These are phyloP conservation scores for Acheta domesticus DNA, from an alignment of 2,888 invertebrate species.

Conservation along the genomic window DNA sequence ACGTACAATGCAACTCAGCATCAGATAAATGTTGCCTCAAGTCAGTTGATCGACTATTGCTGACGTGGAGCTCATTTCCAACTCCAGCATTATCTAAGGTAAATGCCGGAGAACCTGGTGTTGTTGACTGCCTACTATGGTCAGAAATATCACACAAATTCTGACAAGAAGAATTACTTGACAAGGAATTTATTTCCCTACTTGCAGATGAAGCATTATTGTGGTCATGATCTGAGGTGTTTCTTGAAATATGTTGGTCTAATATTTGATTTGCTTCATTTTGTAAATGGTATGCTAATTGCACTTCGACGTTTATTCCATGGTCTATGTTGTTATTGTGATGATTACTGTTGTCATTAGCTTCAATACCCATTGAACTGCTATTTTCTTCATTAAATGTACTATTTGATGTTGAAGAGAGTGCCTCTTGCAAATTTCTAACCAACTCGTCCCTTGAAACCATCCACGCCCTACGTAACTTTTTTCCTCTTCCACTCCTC, in stretches of 20 bases:
- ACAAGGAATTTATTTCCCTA: neutral
- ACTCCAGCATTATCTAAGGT: neutral
- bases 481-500: neutral
- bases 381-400: too few species aligned
- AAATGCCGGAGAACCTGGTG: neutral
- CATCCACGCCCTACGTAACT: neutral
- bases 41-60: too few species aligned
- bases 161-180: neutral
- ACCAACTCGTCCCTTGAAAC: neutral
- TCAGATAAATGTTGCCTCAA: too few species aligned
- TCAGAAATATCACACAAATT: neutral
- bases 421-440: slow-evolving; percentile 4
- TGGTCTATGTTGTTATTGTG: too few species aligned
- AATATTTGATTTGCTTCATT: neutral
- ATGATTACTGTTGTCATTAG: too few species aligned
- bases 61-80: too few species aligned
- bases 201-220: neutral
- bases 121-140: neutral
- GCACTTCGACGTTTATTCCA: neutral
- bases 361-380: too few species aligned
- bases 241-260: neutral
- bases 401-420: neutral
- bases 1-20: neutral
- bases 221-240: neutral
- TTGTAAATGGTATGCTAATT: neutral